phyloP scores from a whole-genome alignment of 2,797 vertebrate species.

The Pipistrellus pipistrellus region DNA sequence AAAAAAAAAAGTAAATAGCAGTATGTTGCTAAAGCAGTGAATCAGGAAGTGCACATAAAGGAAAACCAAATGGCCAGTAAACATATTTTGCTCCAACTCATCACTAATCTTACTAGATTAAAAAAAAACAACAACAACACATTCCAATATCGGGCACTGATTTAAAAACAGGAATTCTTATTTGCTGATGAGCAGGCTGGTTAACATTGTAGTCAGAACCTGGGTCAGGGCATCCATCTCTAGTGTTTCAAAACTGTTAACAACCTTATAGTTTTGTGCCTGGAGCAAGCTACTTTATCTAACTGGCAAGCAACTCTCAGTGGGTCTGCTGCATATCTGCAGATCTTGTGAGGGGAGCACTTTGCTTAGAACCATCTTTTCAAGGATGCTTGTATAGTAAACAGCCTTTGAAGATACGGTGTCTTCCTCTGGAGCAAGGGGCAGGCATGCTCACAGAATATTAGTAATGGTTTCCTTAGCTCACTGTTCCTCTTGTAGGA shows the following conservation, averaged over 20 bases:
- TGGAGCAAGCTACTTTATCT: neutral
- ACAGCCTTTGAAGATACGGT: neutral
- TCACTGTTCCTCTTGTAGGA: neutral
- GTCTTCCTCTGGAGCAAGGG: neutral
- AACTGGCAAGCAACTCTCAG: neutral
- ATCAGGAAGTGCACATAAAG: neutral
- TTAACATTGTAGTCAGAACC: neutral
- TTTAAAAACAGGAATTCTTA: neutral
- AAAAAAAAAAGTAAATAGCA: neutral
- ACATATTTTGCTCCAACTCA: neutral
- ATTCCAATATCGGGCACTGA: neutral
- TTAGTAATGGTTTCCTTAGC: neutral
- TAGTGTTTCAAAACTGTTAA: neutral
- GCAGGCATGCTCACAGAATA: neutral
- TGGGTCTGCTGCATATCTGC: neutral
- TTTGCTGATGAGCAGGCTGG: neutral
- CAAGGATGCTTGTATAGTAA: constrained; percentile 37
- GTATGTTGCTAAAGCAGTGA: neutral
- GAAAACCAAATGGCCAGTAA: neutral
- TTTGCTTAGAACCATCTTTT: neutral
- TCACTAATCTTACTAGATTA: neutral
- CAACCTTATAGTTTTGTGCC: neutral
- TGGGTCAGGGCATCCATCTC: too few relatives aligned
- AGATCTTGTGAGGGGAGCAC: neutral
- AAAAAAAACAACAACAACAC: neutral